A percentile compares a stretch with the other conserved stretches of the same genome.
These are phyloP conservation scores for Fukomys damarensis DNA, from an alignment of 2,113 vertebrate genomes.

Conservation along the genomic window DNA sequence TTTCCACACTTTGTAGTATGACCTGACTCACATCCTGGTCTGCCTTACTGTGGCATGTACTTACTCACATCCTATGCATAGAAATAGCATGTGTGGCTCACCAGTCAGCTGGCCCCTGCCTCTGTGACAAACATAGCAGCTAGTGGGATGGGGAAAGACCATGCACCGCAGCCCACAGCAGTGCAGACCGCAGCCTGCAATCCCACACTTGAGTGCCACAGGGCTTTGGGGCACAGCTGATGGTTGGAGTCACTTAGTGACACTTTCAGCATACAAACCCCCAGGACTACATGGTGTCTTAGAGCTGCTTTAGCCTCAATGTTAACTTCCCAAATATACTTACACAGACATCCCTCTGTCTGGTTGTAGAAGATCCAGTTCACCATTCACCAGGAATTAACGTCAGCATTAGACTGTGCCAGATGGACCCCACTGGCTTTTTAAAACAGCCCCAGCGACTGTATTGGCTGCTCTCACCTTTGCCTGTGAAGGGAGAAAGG, in stretches of 20 bases:
- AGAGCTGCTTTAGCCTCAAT: not conserved
- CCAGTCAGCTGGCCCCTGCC: not conserved
- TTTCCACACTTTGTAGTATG: conserved; percentile 13
- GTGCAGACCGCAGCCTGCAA: fast-evolving
- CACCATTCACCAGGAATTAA: not conserved
- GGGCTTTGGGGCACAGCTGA: not conserved
- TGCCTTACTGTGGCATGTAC: not conserved
- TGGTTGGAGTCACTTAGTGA: not conserved
- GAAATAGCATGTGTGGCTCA: conserved; percentile 60
- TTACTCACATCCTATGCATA: conserved; percentile 61
- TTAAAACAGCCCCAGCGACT: not conserved
- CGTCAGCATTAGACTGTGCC: not conserved
- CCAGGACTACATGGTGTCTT: not conserved
- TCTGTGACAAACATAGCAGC: not conserved
- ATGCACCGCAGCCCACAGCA: not conserved
- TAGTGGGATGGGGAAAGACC: not conserved
- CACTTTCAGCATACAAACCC: not conserved
- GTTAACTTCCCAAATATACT: not conserved
- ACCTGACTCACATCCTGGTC: conserved; percentile 76
- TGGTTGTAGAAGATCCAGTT: not conserved
- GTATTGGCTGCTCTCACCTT: not conserved
- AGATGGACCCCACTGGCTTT: not conserved
- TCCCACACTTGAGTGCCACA: not conserved
- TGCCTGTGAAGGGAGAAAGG: not conserved
- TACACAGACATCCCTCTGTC: not conserved